Evolutionary conservation across 1,140 invertebrate genomes (phyloP).

Genomic region (Brachystomella parvula): DNA sequence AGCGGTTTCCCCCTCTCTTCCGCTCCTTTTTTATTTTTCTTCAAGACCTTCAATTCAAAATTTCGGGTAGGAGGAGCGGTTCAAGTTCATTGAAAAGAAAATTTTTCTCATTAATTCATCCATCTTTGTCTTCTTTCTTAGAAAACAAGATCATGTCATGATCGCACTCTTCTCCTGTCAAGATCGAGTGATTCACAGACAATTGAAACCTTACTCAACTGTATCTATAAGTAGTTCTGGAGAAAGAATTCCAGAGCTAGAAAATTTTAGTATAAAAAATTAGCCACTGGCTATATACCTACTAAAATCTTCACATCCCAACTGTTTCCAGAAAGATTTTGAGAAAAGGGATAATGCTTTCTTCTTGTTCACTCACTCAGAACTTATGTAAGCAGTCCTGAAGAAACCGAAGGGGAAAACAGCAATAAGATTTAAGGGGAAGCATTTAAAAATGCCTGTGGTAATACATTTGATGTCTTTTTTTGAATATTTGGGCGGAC

Average conservation of each 20-base stretch:
- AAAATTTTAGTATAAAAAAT: neutral
- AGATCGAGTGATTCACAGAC: neutral
- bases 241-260: neutral
- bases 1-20: conserved; percentile 28
- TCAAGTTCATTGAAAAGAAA: neutral
- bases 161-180: neutral
- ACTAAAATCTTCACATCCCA: neutral
- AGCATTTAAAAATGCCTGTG: too few species aligned
- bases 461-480: too few species aligned
- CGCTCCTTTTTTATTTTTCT: conserved; percentile 11
- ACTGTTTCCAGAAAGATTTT: neutral
- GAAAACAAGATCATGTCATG: neutral
- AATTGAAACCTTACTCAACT: conserved; percentile 3
- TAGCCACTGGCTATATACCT: neutral
- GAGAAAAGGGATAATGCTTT: too few species aligned
- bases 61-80: neutral
- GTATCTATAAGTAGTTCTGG: neutral
- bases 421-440: too few species aligned
- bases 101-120: neutral
- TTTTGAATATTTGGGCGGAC: too few species aligned
- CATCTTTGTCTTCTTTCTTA: neutral
- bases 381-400: neutral
- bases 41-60: neutral
- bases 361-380: neutral
- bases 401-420: neutral